Percentiles rank a stretch among this genome's conserved stretches.
phyloP scores from a whole-genome alignment of 1,140 invertebrate species.

The Aphelinus certus region DNA sequence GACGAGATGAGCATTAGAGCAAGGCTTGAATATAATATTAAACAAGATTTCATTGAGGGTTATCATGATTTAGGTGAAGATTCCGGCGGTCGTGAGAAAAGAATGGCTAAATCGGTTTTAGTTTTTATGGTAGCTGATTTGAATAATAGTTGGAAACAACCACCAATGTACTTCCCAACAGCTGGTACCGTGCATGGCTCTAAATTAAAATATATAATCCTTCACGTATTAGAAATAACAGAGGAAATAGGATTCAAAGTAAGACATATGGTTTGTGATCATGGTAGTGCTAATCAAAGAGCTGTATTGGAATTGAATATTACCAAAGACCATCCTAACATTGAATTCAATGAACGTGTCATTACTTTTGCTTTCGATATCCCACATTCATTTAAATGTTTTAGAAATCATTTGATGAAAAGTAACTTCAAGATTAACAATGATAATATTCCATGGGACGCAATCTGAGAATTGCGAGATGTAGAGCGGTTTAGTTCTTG shows the following conservation, averaged over 20 bases:
- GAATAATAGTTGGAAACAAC: slow-evolving; percentile 22
- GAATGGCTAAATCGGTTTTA: not conserved
- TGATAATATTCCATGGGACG: slow-evolving; percentile 15
- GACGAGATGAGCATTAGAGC: too few species aligned
- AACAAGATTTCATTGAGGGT: not conserved
- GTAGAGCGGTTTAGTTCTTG: not conserved
- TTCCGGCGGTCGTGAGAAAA: too few species aligned
- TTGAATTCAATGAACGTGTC: slow-evolving; percentile 9
- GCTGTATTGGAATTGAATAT: not conserved
- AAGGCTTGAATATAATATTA: too few species aligned
- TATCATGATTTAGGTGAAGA: too few species aligned
- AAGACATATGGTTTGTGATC: not conserved
- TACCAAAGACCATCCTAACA: not conserved
- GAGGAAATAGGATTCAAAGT: slow-evolving; percentile 15
- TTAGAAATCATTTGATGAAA: slow-evolving; percentile 29
- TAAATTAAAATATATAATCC: slow-evolving; percentile 12
- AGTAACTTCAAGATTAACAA: slow-evolving; percentile 9
- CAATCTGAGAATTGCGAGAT: not conserved
- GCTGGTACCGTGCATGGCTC: not conserved
- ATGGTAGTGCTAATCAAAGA: not conserved
- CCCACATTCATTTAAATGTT: slow-evolving; percentile 27
- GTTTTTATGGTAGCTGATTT: slow-evolving; percentile 25
- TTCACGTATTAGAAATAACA: not conserved
- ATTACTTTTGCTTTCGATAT: slow-evolving; percentile 25
- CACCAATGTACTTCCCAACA: slow-evolving; percentile 12